phyloP scores from a whole-genome alignment of 2,797 vertebrate species.

The Lepilemur ruficaudatus region DNA sequence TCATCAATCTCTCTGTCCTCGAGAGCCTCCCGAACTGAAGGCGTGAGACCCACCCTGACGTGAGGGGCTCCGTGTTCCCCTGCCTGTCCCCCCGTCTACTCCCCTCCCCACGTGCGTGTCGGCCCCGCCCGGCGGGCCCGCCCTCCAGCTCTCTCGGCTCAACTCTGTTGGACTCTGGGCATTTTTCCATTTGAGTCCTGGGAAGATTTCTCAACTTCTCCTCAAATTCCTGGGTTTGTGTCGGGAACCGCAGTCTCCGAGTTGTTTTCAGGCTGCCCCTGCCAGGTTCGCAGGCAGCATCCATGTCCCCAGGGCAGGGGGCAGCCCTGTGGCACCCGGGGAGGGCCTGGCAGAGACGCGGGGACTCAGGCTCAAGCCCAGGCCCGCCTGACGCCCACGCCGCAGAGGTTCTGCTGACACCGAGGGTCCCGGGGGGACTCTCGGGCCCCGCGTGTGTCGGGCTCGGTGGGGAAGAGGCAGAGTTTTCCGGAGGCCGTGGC shows the following conservation, averaged over 20 bases:
- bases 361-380: neutral
- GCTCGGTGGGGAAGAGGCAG: neutral
- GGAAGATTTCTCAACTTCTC: neutral
- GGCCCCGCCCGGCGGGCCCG: accelerated
- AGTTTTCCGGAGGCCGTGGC: neutral
- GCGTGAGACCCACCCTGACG: neutral
- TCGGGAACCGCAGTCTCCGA: neutral
- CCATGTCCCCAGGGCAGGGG: neutral
- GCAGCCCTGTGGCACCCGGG: neutral
- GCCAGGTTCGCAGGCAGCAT: accelerated
- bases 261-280: accelerated
- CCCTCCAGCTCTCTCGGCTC: accelerated
- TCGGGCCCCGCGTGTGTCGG: neutral
- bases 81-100: too few relatives aligned
- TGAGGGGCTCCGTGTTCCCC: neutral
- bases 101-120: accelerated
- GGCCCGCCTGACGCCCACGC: neutral
- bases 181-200: neutral
- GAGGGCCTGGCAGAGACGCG: accelerated
- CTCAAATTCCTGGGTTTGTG: neutral
- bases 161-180: accelerated
- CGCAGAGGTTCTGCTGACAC: too few relatives aligned
- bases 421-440: neutral
- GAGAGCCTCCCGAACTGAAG: neutral
- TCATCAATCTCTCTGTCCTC: neutral